Base-by-base conservation (phyloP, 2,888 invertebrate genomes). In the Parasteatoda lunata region DNA sequence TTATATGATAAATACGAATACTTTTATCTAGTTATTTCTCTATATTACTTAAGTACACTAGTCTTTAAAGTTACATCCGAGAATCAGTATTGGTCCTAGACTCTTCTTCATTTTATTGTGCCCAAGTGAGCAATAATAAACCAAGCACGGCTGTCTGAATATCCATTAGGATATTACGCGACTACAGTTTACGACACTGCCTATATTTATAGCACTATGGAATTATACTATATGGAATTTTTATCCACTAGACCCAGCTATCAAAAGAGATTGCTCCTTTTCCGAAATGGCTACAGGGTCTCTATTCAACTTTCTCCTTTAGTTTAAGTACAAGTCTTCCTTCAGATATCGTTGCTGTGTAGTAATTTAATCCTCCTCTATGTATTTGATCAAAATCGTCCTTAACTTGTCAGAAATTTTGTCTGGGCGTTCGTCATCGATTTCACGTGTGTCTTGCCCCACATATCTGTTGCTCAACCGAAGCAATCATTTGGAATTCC, bases 81-180 rank as follows among this genome's bases (percentile, higher is more conserved):
- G 30, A 30, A 30, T 30, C 30, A 30, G 30, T 30, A 30, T 30
- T 30, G 30, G 30, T 30, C 30, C 0, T 30, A 30, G 1, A 30
- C 59, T 7, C 11, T 13, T 9, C 59, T 8, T 59, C 59, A 59
- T n/a, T 59, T 59, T 59, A 59, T 59, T 9, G n/a, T 59, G 59
- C 9, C 59, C 59, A 59, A 59, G 59, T n/a, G 59, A 59, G 59
- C 59, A 13, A 11, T 59, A n/a, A 59, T 59, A 59, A 15, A 30
- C 77, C 30, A 8, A 13, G 11, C 52, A 47, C 52, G n/a, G 52
- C 64, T 72, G 64, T 47, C 64, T 52, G 72, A 30, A 66, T 72
- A 72, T 72, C 80, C 65, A 80, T 80, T 80, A 80, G 73, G 80
- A 80, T 80, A 80, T 80, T 80, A 80, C 66, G 73, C 52, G 72